Conservation (phyloP, 1,140 invertebrate species). For the Bombus sylvicola region DNA sequence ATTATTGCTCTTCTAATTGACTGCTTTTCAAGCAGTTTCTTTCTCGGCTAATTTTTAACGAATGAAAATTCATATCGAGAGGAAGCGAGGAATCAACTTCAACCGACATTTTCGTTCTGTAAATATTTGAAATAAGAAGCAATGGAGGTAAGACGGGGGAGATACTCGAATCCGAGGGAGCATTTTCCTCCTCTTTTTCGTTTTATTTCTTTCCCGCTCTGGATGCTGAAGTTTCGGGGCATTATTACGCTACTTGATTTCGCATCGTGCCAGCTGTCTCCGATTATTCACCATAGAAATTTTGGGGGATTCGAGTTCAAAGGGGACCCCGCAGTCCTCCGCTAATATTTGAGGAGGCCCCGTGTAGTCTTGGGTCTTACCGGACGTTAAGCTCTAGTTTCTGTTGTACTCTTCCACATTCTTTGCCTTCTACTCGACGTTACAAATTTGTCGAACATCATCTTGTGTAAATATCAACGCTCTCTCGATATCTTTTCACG, state of each 20-base stretch:
- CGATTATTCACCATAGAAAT: slow-evolving; percentile 80
- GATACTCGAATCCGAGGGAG: slow-evolving; percentile 38
- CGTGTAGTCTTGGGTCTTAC: slow-evolving; percentile 68
- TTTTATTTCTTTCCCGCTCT: slow-evolving; percentile 45
- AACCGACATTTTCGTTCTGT: not conserved
- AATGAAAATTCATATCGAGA: slow-evolving; percentile 11
- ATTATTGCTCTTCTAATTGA: slow-evolving; percentile 26
- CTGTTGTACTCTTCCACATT: slow-evolving; percentile 21
- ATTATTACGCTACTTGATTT: slow-evolving; percentile 83
- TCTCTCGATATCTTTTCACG: not conserved
- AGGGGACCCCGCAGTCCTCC: slow-evolving; percentile 76
- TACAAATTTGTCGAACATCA: slow-evolving; percentile 19
- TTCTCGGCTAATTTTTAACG: not conserved
- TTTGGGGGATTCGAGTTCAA: slow-evolving; percentile 75
- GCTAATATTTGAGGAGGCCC: slow-evolving; percentile 80
- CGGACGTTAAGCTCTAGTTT: slow-evolving; percentile 64
- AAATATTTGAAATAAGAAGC: slow-evolving; percentile 45
- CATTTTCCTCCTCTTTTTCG: slow-evolving; percentile 67
- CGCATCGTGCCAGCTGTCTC: slow-evolving; percentile 80
- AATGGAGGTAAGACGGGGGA: not conserved
- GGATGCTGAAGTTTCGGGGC: slow-evolving; percentile 53
- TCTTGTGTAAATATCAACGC: not conserved
- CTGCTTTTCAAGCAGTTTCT: not conserved
- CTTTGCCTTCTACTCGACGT: slow-evolving; percentile 5
- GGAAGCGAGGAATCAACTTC: not conserved